Base-by-base conservation (phyloP, 92 coral and sea anemone genomes). In the Scolanthus callimorphus region DNA sequence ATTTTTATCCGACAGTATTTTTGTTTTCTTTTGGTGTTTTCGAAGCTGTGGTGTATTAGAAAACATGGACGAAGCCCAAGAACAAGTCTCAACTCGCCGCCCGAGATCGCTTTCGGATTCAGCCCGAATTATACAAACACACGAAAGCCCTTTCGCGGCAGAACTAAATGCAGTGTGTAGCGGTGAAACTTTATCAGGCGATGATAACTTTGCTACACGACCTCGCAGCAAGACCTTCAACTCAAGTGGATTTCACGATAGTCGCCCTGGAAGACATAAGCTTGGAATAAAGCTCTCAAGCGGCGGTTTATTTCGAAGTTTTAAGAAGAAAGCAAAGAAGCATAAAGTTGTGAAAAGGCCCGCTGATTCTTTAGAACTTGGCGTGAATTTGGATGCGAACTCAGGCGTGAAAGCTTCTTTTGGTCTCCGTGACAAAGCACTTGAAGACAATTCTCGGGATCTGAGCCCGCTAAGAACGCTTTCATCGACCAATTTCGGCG, bases 281-380 rank as follows among this genome's bases (percentile, higher is more conserved):
- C 28, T 25, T 20, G 55, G 54, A 23, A 15, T 50, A 20, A 58
- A 63, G 3, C 70, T 77, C 34, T 77, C 84, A 15, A 77, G 84
- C 29, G 84, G 84, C 1, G 84, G 84, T 1, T 31, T 77, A 29
- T 67, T 77, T 6, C 71, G 84, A 60, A 62, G 58, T 28, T 76
- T 59, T 13, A 76, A 70, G 29, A 76, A 65, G 51, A 65, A 65
- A 51, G 59, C n/a, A 60, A 65, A 20, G 44, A 51, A 27, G 43
- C 11, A 49, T 24, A 22, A 38, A 38, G 30, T 20, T 25, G 23
- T 27, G 29, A 9, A 60, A 51, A 11, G 52, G 39, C 50, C 31
- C 60, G 56, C 59, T 59, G 41, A 34, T 6, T 34, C 41, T 6
- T 6, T 6, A 34, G 15, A 34, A 6, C 4, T 19, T 46, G 22